Base-by-base conservation (phyloP, 2,113 vertebrate species). In the Neomonachus schauinslandi region DNA sequence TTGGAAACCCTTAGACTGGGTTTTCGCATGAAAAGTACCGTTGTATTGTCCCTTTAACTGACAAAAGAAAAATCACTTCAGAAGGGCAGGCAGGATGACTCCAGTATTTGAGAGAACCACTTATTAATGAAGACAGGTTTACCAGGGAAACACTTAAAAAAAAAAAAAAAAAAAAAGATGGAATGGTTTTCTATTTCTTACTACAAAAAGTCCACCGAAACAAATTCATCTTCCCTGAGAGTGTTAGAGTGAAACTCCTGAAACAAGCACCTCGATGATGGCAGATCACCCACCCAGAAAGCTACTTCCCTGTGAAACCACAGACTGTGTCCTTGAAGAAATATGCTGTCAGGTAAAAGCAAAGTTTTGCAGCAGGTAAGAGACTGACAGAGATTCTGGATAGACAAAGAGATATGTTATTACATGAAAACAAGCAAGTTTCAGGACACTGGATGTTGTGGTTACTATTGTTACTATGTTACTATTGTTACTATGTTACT, bases 61-160 rank as follows among this genome's bases (percentile, higher is more conserved):
- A 90, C 22, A 77, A 83, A 97, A 79, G 36, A 63, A 91, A 91
- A 77, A 81, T 15, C 42, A n/a, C 59, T 53, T 79, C 42, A 87
- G 46, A 63, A 88, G 9, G 26, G 31, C 46, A 39, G 24, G 22
- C 14, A 82, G 18, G 33, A 82, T 46, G 55, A 49, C 26, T 24
- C 24, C 55, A 59, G 55, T 49, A 26, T 36, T 33, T 69, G 74
- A 97, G 65, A 94, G 55, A 76, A 46, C 33, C 55, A 42, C 55
- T 76, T 87, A 84, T 22, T 89, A 63, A 87, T 67, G 65, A 22
- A 96, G 67, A 92, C 15, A 49, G 89, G 92, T 95, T 85, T 16
- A 74, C 69, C 19, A 21, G 7, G 42, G 26, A 65, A 51, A 15
- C 2, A 21, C 59, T 59, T 22, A n/a, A n/a, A n/a, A n/a, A n/a